These are phyloP conservation scores for Maconellicoccus hirsutus DNA, from an alignment of 1,140 invertebrate genomes.

Conservation along the genomic window DNA sequence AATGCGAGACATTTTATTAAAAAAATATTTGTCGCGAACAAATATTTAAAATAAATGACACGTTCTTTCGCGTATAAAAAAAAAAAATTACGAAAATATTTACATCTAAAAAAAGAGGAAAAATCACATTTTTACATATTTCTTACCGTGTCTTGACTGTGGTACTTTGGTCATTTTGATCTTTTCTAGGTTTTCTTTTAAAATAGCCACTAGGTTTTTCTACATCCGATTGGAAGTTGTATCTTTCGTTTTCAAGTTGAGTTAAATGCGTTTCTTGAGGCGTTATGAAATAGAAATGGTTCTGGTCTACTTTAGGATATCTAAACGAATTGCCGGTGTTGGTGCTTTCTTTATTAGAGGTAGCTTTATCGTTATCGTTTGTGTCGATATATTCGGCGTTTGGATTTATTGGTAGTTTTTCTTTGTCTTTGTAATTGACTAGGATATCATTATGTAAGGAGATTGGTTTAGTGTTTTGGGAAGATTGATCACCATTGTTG, in stretches of 20 bases:
- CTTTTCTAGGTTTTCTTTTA: neutral
- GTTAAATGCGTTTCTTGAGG: slow-evolving; percentile 39
- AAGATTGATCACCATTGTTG: neutral
- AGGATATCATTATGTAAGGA: slow-evolving; percentile 35
- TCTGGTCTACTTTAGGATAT: slow-evolving; percentile 50
- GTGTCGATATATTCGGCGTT: slow-evolving; percentile 40
- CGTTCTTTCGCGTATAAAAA: neutral
- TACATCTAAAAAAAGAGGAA: neutral
- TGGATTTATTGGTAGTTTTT: slow-evolving; percentile 35
- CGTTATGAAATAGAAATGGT: slow-evolving; percentile 63
- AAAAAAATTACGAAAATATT: neutral
- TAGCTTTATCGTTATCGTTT: slow-evolving; percentile 12
- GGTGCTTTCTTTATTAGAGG: slow-evolving; percentile 11
- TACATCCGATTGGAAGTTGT: neutral
- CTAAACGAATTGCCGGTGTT: slow-evolving; percentile 50
- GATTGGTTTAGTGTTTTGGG: slow-evolving; percentile 20
- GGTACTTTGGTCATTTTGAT: neutral
- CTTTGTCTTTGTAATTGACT: slow-evolving; percentile 40
- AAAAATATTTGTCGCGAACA: neutral
- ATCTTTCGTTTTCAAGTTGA: neutral
- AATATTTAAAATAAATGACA: neutral
- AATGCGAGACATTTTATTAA: neutral
- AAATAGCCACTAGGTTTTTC: slow-evolving; percentile 15
- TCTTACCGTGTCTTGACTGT: neutral
- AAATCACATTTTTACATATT: neutral